Conservation (phyloP, 2,113 vertebrate species). For the Carollia perspicillata region DNA sequence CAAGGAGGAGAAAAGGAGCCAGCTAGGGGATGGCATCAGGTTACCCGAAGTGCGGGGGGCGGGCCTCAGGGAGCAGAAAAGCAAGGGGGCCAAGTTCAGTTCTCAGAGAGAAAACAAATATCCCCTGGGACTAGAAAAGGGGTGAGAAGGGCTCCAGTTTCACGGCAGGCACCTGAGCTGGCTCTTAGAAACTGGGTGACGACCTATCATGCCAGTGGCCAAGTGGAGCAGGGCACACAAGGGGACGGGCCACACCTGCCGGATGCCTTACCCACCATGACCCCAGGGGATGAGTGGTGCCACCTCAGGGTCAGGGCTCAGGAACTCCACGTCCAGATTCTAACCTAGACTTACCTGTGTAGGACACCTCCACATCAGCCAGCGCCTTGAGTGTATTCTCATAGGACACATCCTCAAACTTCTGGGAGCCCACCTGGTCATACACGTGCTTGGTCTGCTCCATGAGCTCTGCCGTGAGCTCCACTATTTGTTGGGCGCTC, state of each 20-base stretch:
- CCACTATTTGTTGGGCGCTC: slow-evolving; percentile 85
- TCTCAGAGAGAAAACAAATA: neutral
- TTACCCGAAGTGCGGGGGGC: rapidly evolving
- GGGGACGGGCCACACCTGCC: rapidly evolving
- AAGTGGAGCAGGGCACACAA: rapidly evolving
- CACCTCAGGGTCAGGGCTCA: too few relatives aligned
- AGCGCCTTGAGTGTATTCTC: slow-evolving; percentile 92
- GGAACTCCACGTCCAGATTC: neutral
- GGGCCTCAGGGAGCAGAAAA: neutral
- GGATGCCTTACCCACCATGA: rapidly evolving
- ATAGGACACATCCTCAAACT: slow-evolving; percentile 82
- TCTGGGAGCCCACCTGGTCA: slow-evolving; percentile 88
- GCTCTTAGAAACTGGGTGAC: rapidly evolving
- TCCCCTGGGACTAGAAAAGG: neutral
- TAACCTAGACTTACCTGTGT: slow-evolving; percentile 85
- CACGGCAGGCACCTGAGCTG: neutral
- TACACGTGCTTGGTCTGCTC: slow-evolving; percentile 90
- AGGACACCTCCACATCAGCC: slow-evolving; percentile 93
- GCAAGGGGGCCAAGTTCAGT: neutral
- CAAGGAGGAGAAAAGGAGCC: neutral
- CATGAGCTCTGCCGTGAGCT: slow-evolving; percentile 85
- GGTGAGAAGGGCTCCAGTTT: neutral
- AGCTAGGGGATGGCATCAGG: too few relatives aligned
- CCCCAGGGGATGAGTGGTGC: rapidly evolving
- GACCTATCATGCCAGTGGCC: rapidly evolving